Evolutionary conservation across 2,888 invertebrate species (phyloP), one percentile per base, ranked within the genome.

Genomic region (Heteromyza rotundicornis): DNA sequence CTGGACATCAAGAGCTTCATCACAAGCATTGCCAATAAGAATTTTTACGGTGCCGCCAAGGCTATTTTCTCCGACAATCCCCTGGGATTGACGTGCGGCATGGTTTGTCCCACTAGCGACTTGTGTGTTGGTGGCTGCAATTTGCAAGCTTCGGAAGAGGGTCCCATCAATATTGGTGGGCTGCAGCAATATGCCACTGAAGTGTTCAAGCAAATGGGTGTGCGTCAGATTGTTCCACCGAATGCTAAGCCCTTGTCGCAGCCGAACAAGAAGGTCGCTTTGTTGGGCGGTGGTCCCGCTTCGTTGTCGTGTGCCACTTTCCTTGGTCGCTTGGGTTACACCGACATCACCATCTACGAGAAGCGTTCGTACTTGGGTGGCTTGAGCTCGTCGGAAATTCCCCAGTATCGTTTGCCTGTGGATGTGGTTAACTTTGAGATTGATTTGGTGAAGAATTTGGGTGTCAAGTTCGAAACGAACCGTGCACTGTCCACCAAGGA

Each of bases 91-190:
- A 95, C 95, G 0, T 96, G 96, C 74, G 96, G 96, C 23, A 99
- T 99, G 98, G 98, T 99, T 20, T 98, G 98, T 72, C 98, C 98
- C 1, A 98, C 98, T 0, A 97, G 96, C 78, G 98, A 99, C 82
- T 88, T 99, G 1, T 99, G 98, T 81, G 98, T 98, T 0, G 98
- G 98, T 0, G 96, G 97, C 0, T 99, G 98, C 83, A 99, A 99
- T 84, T 86, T 99, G 10, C 91, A 94, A 78, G 98, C 97, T 0
- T 89, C 91, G 10, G 99, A 99, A 81, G 98, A 98, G 81, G 99
- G 99, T 0, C 92, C 98, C 0, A 99, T 99, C 73, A 99, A 99
- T 80, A 99, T 99, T 73, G 98, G 98, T 0, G 99, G 99, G 0
- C 86, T 99, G 35, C 99, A 99, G 82, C 98, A 99, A 77, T 99